Evolutionary conservation across 2,113 vertebrate genomes (phyloP).

Genomic region (Melanerpes aurifrons): DNA sequence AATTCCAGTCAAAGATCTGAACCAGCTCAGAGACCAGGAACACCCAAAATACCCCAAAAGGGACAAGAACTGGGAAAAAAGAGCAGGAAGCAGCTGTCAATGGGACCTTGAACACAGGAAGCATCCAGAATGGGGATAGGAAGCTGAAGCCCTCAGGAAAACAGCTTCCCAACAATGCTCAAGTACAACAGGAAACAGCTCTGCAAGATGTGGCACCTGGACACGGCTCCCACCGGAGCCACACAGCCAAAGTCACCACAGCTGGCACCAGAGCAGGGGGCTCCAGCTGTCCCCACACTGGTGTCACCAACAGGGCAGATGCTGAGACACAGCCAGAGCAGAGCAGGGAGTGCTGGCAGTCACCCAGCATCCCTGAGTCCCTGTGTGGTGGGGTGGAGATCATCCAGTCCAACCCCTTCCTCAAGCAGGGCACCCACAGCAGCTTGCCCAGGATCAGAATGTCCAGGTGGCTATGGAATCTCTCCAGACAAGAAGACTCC

Average conservation of each 20-base stretch:
- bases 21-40: not conserved
- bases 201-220: fast-evolving
- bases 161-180: not conserved
- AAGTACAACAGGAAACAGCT: constrained; percentile 22
- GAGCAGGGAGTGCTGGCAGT: no score
- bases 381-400: no score
- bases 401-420: no score
- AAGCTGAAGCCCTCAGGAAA: constrained; percentile 14
- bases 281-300: not conserved
- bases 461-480: no score
- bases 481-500: no score
- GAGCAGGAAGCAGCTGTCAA: constrained; percentile 54
- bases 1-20: not conserved
- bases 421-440: no score
- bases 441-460: no score
- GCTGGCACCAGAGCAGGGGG: not conserved
- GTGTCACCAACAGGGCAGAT: fast-evolving
- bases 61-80: not conserved
- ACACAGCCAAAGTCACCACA: no score
- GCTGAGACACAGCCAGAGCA: no score
- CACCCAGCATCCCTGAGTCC: no score
- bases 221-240: not conserved
- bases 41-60: not conserved
- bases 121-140: not conserved
- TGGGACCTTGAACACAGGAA: not conserved